Evolutionary conservation across 2,888 invertebrate genomes (phyloP).

Genomic region (Anthophora plumipes): DNA sequence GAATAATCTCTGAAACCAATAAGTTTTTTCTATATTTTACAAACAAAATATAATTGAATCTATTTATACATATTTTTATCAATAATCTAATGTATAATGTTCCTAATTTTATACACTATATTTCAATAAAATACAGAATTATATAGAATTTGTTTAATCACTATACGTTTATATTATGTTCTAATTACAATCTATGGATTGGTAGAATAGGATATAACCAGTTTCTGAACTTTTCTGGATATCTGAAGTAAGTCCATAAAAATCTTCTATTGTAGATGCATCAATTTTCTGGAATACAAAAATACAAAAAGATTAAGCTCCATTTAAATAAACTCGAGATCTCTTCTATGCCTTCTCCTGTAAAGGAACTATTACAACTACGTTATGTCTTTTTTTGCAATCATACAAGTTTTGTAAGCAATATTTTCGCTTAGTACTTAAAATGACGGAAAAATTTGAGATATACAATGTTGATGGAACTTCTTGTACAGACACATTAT

Average conservation of each 20-base stretch:
- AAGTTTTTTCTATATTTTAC: conserved; percentile 44
- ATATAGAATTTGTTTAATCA: conserved; percentile 59
- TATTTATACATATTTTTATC: conserved; percentile 53
- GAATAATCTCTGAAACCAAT: conserved; percentile 46
- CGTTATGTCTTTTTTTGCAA: too few species aligned
- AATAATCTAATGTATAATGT: conserved; percentile 67
- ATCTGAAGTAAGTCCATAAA: conserved; percentile 99
- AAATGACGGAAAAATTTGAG: too few species aligned
- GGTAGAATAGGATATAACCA: conserved; percentile 99
- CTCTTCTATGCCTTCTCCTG: too few species aligned
- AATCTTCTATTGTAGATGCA: conserved; percentile 99
- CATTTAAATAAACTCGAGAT: too few species aligned
- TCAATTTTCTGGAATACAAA: conserved; percentile 95
- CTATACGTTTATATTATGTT: conserved; percentile 66
- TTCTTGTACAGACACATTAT: too few species aligned
- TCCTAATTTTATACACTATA: conserved; percentile 64
- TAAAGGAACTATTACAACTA: too few species aligned
- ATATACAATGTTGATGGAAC: too few species aligned
- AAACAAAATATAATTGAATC: conserved; percentile 49
- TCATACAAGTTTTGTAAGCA: too few species aligned
- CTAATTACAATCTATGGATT: conserved; percentile 92
- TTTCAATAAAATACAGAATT: conserved; percentile 72
- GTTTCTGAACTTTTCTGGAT: conserved; percentile 99
- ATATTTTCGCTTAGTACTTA: too few species aligned
- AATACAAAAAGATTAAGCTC: too few species aligned